Conservation (phyloP, 2,113 vertebrate genomes). For the Hyperopisus bebe region DNA sequence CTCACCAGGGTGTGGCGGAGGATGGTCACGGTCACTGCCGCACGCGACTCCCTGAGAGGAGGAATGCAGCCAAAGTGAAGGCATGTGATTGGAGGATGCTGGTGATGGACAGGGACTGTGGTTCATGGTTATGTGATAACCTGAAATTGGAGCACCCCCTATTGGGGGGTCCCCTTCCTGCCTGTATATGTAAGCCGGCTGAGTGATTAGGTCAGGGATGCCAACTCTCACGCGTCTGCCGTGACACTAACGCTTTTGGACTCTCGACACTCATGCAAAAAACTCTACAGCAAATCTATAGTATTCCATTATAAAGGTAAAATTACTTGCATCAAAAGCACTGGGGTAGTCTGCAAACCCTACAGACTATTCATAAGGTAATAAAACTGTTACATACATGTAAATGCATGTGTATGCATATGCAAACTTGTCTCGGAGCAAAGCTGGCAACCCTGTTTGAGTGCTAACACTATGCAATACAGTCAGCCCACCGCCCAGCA, state of each 20-base stretch:
- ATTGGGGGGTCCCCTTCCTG: neutral
- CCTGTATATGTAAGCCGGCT: neutral
- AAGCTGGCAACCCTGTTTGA: neutral
- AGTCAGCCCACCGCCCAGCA: neutral
- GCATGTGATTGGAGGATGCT: neutral
- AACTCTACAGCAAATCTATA: neutral
- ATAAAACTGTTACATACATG: neutral
- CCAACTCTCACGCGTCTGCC: neutral
- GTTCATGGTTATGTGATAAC: neutral
- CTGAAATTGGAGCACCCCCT: neutral
- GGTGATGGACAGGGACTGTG: neutral
- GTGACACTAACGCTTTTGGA: neutral
- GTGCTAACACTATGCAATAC: neutral
- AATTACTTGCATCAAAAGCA: neutral
- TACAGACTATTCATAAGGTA: neutral
- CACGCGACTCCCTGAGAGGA: slow-evolving; percentile 70
- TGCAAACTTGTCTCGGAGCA: neutral
- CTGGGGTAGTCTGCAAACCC: neutral
- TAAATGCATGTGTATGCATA: neutral
- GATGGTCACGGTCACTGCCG: slow-evolving; percentile 72
- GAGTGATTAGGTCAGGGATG: neutral
- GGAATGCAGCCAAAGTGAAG: neutral
- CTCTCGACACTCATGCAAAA: neutral
- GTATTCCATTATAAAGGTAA: neutral
- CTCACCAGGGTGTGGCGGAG: slow-evolving; percentile 79